These are phyloP conservation scores for Athrips mouffetella DNA, from an alignment of 2,888 invertebrate genomes.

Conservation along the genomic window DNA sequence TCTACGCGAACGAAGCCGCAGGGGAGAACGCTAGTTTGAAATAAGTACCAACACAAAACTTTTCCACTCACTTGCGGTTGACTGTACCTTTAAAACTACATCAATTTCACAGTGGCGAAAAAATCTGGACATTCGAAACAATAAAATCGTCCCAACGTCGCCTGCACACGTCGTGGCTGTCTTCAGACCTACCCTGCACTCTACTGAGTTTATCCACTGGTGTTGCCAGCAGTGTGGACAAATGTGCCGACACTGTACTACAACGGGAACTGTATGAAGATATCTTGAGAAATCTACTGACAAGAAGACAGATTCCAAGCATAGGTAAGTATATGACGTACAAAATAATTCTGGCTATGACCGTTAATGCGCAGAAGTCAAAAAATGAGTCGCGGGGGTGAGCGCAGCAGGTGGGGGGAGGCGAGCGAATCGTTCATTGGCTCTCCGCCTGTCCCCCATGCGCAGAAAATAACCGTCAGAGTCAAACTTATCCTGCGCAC, in stretches of 20 bases:
- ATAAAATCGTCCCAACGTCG: slow-evolving; percentile 35
- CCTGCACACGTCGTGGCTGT: slow-evolving; percentile 35
- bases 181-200: slow-evolving; percentile 33
- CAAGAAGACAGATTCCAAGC: not conserved
- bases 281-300: not conserved
- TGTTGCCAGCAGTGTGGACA: not conserved
- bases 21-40: not conserved
- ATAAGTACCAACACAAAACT: too few relatives aligned
- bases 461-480: too few relatives aligned
- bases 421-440: too few relatives aligned
- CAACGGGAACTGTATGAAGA: not conserved
- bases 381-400: too few relatives aligned
- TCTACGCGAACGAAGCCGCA: not conserved
- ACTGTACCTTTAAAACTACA: too few relatives aligned
- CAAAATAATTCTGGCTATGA: too few relatives aligned
- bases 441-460: too few relatives aligned
- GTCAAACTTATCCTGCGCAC: too few relatives aligned
- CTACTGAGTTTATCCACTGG: slow-evolving; percentile 40
- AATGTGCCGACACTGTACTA: not conserved
- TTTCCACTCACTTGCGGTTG: too few relatives aligned
- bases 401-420: too few relatives aligned
- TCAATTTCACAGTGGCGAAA: slow-evolving; percentile 48
- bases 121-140: slow-evolving; percentile 60
- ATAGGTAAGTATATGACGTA: not conserved
- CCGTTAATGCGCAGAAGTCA: too few relatives aligned